Conservation (phyloP, 2,888 invertebrate species). For the Apantesis nais region DNA sequence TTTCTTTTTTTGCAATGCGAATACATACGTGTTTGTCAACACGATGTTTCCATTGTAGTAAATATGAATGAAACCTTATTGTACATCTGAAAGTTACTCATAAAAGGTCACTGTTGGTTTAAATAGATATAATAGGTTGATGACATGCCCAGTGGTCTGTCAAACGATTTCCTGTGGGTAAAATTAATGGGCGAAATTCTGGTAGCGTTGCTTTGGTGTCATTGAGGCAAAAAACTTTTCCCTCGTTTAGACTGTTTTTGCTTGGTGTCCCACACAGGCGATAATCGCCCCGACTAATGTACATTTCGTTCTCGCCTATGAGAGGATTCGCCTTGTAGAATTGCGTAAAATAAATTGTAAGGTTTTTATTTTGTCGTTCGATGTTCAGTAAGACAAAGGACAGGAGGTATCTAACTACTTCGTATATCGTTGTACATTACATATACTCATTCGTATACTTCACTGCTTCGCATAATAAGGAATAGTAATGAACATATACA, state of each 20-base stretch:
- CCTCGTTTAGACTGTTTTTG: conserved; percentile 51
- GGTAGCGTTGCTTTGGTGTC: conserved; percentile 48
- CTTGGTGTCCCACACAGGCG: conserved; percentile 44
- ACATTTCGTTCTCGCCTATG: conserved; percentile 36
- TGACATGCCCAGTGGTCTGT: conserved; percentile 53
- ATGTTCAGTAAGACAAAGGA: conserved; percentile 14
- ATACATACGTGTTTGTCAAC: conserved; percentile 6
- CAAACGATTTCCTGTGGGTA: conserved; percentile 56
- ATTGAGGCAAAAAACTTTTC: conserved; percentile 55
- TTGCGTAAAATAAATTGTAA: conserved; percentile 39
- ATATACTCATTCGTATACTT: conserved; percentile 2
- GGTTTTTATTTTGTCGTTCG: conserved; percentile 33
- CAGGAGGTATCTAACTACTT: not conserved
- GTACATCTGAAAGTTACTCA: conserved; percentile 6
- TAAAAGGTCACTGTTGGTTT: conserved; percentile 25
- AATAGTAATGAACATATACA: not conserved
- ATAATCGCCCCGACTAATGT: conserved; percentile 45
- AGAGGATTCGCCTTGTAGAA: conserved; percentile 27
- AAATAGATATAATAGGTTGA: conserved; percentile 35
- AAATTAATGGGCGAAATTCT: conserved; percentile 62
- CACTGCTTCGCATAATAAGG: not conserved
- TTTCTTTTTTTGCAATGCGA: not conserved
- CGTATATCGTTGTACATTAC: not conserved
- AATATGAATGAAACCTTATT: conserved; percentile 12
- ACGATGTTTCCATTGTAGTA: conserved; percentile 2